Conservation (phyloP, 2,797 vertebrate species). For the Pantherophis vulpinus region DNA sequence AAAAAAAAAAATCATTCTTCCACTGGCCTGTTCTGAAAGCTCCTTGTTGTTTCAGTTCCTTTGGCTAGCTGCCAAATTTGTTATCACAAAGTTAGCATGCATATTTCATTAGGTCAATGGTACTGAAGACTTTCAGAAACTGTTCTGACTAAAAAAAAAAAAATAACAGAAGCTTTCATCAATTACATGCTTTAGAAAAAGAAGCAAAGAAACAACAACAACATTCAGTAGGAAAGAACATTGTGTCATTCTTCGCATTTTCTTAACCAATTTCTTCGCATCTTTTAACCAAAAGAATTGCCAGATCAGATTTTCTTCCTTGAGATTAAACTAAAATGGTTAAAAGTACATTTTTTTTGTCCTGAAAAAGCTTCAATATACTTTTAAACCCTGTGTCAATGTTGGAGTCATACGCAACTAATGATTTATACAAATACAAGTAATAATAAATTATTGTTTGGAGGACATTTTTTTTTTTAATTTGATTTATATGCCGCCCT, state of each 20-base stretch:
- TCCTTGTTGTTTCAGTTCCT: not conserved
- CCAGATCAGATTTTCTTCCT: not conserved
- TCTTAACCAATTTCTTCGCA: not conserved
- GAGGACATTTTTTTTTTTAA: not conserved
- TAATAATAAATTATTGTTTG: not conserved
- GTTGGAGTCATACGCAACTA: not conserved
- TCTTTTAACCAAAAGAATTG: not conserved
- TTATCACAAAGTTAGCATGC: not conserved
- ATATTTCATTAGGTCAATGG: not conserved
- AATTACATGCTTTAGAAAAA: not conserved
- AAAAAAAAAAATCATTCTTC: not conserved
- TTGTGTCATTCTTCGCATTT: accelerated
- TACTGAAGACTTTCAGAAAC: not conserved
- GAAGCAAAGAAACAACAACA: not conserved
- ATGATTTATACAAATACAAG: not conserved
- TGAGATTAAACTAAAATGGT: not conserved
- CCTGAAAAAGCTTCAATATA: not conserved
- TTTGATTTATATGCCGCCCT: too few species aligned
- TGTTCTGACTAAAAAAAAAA: not conserved
- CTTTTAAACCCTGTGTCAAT: not conserved
- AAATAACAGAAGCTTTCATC: not conserved
- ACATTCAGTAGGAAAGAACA: not conserved
- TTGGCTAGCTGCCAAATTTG: not conserved
- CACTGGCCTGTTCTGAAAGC: not conserved
- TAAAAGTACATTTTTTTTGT: not conserved